Conservation (phyloP, 2,113 vertebrate genomes). For the Dissostichus mawsoni region DNA sequence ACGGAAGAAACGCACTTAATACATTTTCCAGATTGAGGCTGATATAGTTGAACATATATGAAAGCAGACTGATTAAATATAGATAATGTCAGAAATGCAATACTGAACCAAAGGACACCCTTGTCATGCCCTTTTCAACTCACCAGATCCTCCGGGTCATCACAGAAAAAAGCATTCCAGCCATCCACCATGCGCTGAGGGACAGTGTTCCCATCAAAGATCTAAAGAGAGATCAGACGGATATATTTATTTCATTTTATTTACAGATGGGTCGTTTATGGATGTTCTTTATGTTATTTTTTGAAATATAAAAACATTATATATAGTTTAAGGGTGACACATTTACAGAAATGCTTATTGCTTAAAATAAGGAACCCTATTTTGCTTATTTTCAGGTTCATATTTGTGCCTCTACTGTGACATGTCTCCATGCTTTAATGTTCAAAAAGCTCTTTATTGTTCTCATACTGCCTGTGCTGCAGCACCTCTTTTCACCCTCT, state of each 20-base stretch:
- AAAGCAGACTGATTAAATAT: background rate
- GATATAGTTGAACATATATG: background rate
- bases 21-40: background rate
- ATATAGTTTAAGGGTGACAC: too few species aligned
- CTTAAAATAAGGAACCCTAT: too few species aligned
- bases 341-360: too few species aligned
- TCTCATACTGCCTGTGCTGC: too few species aligned
- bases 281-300: too few species aligned
- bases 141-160: constrained; percentile 94
- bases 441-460: too few species aligned
- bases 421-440: too few species aligned
- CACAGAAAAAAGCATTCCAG: constrained; percentile 98
- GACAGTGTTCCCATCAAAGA: constrained; percentile 91
- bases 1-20: background rate
- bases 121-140: constrained; percentile 33
- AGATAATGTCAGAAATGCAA: background rate
- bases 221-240: constrained; percentile 77
- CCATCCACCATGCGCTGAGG: constrained; percentile 98
- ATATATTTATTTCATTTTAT: background rate
- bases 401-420: too few species aligned
- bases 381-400: background rate
- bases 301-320: too few species aligned
- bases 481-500: too few species aligned
- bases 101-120: too few species aligned
- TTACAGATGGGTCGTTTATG: background rate